Percentiles rank a stretch among this genome's conserved stretches.
These are phyloP conservation scores for Thera britannica DNA, from an alignment of 2,888 invertebrate genomes.

Conservation along the genomic window DNA sequence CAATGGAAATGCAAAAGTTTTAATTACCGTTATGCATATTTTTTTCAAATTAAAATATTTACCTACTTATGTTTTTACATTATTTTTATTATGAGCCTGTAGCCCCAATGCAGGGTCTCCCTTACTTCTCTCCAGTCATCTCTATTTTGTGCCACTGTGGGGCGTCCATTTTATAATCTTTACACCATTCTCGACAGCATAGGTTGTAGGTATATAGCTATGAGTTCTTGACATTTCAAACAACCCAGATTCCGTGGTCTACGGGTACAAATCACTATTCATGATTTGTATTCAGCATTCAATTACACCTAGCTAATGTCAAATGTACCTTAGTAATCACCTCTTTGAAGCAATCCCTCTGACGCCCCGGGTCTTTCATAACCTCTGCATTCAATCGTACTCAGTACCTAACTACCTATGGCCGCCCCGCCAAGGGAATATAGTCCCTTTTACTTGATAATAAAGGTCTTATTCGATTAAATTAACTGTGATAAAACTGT, in stretches of 20 bases:
- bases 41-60: no score
- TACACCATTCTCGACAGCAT: background rate
- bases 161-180: no score
- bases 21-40: no score
- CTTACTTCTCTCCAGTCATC: no score
- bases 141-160: no score
- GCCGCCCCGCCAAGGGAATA: background rate
- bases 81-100: no score
- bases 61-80: no score
- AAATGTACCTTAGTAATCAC: background rate
- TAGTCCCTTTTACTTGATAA: background rate
- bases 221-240: background rate
- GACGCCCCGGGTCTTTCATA: background rate
- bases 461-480: background rate
- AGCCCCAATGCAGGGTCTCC: no score
- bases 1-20: no score
- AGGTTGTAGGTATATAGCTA: no score
- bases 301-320: background rate
- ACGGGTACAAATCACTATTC: conserved; percentile 3
- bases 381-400: background rate
- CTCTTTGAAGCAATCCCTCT: background rate
- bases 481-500: no score
- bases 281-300: conserved; percentile 5
- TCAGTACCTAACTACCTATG: background rate
- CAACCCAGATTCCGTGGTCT: background rate